Evolutionary conservation across 2,888 invertebrate genomes (phyloP).

Genomic region (Caenorhabditis sp.): DNA sequence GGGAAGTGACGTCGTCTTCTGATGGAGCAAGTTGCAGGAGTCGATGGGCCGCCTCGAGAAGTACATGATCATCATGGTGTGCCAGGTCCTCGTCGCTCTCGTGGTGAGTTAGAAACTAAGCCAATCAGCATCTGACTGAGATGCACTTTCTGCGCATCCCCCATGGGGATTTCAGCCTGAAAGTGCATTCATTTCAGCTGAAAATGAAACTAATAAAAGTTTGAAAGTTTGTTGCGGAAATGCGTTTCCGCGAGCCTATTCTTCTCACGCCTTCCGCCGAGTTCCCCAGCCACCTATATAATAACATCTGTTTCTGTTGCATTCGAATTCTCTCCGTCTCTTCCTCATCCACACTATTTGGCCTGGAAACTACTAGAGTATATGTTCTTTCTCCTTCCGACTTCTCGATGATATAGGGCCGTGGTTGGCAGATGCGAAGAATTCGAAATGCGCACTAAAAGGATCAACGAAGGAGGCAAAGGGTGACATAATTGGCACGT

Average conservation of each 20-base stretch:
- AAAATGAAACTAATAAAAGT: constrained; percentile 1
- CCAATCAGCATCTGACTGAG: no score
- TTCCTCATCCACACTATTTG: constrained; percentile 1
- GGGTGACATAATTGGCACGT: constrained; percentile 34
- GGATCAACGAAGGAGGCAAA: constrained; percentile 14
- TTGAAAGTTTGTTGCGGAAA: constrained; percentile 13
- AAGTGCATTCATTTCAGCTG: background rate
- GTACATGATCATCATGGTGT: constrained; percentile 69
- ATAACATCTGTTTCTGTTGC: constrained; percentile 43
- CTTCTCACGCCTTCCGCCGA: constrained; percentile 5
- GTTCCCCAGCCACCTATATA: constrained; percentile 1
- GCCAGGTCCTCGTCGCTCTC: constrained; percentile 62
- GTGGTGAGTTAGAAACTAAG: constrained; percentile 48
- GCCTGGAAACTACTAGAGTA: no score
- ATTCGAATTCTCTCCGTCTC: constrained; percentile 1
- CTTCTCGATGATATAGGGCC: constrained; percentile 18
- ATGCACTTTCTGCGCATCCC: no score
- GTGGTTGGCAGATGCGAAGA: constrained; percentile 1
- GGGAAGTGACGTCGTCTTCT: background rate
- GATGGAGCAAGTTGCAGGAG: no score
- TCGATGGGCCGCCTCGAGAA: constrained; percentile 66
- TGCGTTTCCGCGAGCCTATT: constrained; percentile 26
- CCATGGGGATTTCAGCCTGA: background rate
- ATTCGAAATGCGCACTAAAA: constrained; percentile 35
- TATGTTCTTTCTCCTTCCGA: constrained; percentile 10